Percentiles rank a stretch among this genome's conserved stretches.
These are phyloP conservation scores for Ptychoptera albimana DNA, from an alignment of 2,888 invertebrate species.

Conservation along the genomic window DNA sequence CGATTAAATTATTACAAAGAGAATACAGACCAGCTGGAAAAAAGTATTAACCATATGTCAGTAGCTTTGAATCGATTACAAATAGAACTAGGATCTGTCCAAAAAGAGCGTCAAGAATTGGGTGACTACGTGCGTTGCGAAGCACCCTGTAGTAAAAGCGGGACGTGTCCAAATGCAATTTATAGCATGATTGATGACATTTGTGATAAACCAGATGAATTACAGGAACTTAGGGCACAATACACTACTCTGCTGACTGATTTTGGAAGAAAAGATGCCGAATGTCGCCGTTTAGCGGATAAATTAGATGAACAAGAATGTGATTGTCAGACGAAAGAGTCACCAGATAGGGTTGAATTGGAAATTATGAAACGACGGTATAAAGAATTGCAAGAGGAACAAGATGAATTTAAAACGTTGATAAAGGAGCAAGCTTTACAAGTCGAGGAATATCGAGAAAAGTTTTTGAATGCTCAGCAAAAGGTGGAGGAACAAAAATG, in stretches of 20 bases:
- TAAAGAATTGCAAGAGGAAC: conserved; percentile 22
- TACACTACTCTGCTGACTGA: conserved; percentile 19
- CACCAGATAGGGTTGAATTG: conserved; percentile 17
- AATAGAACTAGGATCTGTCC: conserved; percentile 8
- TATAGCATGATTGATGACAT: conserved; percentile 18
- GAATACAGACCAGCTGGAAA: conserved; percentile 5
- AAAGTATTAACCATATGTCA: conserved; percentile 9
- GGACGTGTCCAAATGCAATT: conserved; percentile 17
- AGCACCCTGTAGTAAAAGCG: conserved; percentile 13
- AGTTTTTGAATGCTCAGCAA: conserved; percentile 24
- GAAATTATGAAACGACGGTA: conserved; percentile 21
- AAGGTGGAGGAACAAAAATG: conserved; percentile 25
- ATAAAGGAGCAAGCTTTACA: conserved; percentile 24
- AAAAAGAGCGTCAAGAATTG: conserved; percentile 6
- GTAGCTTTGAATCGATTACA: conserved; percentile 7
- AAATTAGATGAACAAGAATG: too few relatives aligned
- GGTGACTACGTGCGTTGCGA: conserved; percentile 3
- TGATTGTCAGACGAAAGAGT: background rate
- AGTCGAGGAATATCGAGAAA: conserved; percentile 21
- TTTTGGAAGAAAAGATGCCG: conserved; percentile 22
- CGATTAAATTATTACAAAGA: conserved; percentile 7
- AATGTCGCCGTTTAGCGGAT: conserved; percentile 8
- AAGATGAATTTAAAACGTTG: conserved; percentile 21
- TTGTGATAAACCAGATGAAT: conserved; percentile 15
- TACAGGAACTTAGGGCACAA: conserved; percentile 7